These are phyloP conservation scores for Ligdia adustata DNA, from an alignment of 2,888 invertebrate genomes.

Conservation along the genomic window DNA sequence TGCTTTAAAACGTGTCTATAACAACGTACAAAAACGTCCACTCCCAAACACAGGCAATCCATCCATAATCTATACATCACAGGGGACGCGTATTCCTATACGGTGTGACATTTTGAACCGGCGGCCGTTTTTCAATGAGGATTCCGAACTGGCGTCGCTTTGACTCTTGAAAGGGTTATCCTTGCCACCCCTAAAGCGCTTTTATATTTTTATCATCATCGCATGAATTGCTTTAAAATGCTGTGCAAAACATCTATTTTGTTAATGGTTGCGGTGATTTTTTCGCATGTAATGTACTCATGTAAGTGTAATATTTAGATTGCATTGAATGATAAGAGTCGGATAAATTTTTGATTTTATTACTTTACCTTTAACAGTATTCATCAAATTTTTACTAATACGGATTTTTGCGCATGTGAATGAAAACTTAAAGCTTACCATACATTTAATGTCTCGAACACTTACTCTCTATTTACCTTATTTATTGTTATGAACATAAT, in stretches of 20 bases:
- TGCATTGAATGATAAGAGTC: too few species aligned
- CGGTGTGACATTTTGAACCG: conserved; percentile 64
- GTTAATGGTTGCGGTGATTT: conserved; percentile 19
- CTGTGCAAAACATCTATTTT: conserved; percentile 32
- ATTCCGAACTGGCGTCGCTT: conserved; percentile 58
- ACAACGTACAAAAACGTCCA: conserved; percentile 32
- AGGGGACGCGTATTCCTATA: conserved; percentile 48
- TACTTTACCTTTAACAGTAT: too few species aligned
- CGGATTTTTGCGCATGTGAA: too few species aligned
- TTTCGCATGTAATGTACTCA: conserved; percentile 10
- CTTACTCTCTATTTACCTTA: too few species aligned
- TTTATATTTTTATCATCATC: conserved; percentile 72
- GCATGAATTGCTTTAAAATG: conserved; percentile 65
- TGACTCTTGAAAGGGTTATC: conserved; percentile 71
- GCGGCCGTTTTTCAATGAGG: conserved; percentile 71
- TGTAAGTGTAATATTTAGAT: neutral
- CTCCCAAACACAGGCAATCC: conserved; percentile 29
- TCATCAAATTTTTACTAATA: too few species aligned
- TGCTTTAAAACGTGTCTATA: conserved; percentile 15
- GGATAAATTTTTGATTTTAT: too few species aligned
- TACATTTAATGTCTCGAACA: too few species aligned
- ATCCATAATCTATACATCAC: conserved; percentile 45
- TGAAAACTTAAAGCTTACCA: too few species aligned
- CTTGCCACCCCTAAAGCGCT: conserved; percentile 53
- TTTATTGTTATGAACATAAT: too few species aligned